These are phyloP conservation scores for Zygaena filipendulae DNA, from an alignment of 2,888 invertebrate genomes.

Conservation along the genomic window DNA sequence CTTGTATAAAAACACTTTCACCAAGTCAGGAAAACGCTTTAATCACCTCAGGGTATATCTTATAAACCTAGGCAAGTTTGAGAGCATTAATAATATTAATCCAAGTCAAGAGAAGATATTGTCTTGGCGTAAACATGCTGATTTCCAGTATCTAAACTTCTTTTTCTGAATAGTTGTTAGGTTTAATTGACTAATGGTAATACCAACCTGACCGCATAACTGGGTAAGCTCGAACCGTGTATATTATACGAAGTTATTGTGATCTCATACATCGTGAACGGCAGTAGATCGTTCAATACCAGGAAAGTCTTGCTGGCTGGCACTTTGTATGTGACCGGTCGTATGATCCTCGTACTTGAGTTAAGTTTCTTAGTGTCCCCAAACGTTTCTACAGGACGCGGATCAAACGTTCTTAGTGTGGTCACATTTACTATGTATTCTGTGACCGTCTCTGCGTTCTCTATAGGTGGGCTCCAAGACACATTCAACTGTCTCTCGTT, in stretches of 20 bases:
- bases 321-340: conserved; percentile 62
- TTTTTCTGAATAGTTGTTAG: too few species aligned
- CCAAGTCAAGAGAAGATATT: too few species aligned
- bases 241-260: conserved; percentile 78
- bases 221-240: conserved; percentile 82
- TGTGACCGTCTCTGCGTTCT: conserved; percentile 72
- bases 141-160: too few species aligned
- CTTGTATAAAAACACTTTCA: too few species aligned
- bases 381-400: conserved; percentile 52
- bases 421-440: conserved; percentile 80
- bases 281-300: conserved; percentile 71
- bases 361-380: conserved; percentile 47
- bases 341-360: conserved; percentile 24
- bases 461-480: conserved; percentile 74
- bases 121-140: too few species aligned
- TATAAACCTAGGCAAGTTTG: too few species aligned
- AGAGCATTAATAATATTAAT: too few species aligned
- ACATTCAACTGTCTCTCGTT: conserved; percentile 79
- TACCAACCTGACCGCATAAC: conserved; percentile 73
- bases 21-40: too few species aligned
- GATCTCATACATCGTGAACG: conserved; percentile 87
- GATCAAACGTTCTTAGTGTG: conserved; percentile 75
- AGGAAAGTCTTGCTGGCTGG: conserved; percentile 68
- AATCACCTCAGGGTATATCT: too few species aligned
- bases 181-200: too few species aligned